phyloP scores from a whole-genome alignment of 2,113 vertebrate species.

The Amphiprion percula region DNA sequence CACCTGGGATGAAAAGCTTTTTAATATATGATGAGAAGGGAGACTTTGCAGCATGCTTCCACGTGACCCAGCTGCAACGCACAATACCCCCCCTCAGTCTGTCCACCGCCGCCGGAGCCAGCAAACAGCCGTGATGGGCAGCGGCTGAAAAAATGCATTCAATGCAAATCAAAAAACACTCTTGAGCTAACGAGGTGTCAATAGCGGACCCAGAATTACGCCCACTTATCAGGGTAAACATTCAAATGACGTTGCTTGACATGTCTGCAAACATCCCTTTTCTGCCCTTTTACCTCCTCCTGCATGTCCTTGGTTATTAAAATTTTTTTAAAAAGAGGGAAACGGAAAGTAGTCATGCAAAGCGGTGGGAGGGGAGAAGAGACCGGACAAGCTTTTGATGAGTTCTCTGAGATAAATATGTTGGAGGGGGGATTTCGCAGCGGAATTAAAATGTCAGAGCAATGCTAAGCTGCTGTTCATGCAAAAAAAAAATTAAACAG shows the following conservation, averaged over 20 bases:
- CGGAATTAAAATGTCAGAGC: constrained; percentile 79
- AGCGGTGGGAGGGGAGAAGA: constrained; percentile 45
- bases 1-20: constrained; percentile 76
- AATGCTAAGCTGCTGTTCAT: constrained; percentile 75
- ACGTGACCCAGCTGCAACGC: constrained; percentile 52
- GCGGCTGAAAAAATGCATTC: background rate
- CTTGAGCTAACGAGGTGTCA: constrained; percentile 40
- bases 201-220: constrained; percentile 3
- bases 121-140: constrained; percentile 18
- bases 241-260: background rate
- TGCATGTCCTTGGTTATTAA: constrained; percentile 59
- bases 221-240: constrained; percentile 9
- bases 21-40: constrained; percentile 75
- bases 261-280: constrained; percentile 37
- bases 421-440: constrained; percentile 71
- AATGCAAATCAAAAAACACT: constrained; percentile 30
- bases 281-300: constrained; percentile 35
- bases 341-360: constrained; percentile 21
- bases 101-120: constrained; percentile 49
- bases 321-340: background rate
- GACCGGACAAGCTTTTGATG: constrained; percentile 72
- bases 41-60: constrained; percentile 63
- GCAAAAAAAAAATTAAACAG: constrained; percentile 47
- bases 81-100: constrained; percentile 57
- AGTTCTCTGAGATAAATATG: constrained; percentile 76